Evolutionary conservation across 2,888 invertebrate genomes (phyloP).

Genomic region (Cloeon dipterum): DNA sequence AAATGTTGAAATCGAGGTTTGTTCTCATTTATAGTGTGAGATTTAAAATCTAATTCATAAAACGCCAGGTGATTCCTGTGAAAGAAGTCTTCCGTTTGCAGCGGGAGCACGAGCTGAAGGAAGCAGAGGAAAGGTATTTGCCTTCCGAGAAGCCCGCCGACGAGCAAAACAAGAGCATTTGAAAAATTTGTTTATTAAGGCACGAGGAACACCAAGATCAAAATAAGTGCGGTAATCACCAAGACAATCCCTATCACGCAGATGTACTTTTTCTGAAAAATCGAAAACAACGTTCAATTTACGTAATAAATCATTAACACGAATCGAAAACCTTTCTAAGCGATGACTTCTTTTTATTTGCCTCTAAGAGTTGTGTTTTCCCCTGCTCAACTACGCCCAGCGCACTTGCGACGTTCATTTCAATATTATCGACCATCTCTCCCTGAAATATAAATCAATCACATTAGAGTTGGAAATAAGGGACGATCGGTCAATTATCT

Average conservation of each 20-base stretch:
- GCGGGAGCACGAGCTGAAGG: conserved; percentile 17
- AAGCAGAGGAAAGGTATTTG: conserved; percentile 19
- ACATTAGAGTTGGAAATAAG: no score
- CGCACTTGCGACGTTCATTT: conserved; percentile 30
- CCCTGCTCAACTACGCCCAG: conserved; percentile 30
- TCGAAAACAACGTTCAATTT: not conserved
- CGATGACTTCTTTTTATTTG: conserved; percentile 30
- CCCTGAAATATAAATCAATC: conserved; percentile 23
- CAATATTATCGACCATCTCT: conserved; percentile 33
- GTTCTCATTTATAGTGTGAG: not conserved
- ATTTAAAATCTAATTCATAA: not conserved
- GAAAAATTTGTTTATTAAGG: not conserved
- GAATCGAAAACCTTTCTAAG: conserved; percentile 21
- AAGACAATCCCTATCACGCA: conserved; percentile 9
- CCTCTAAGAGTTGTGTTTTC: conserved; percentile 29
- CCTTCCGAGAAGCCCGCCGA: no score
- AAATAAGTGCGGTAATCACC: conserved; percentile 8
- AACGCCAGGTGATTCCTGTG: conserved; percentile 17
- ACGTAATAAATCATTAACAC: not conserved
- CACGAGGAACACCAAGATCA: not conserved
- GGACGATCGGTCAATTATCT: no score
- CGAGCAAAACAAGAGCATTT: no score
- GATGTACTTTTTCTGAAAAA: conserved; percentile 11
- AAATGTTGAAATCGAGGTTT: conserved; percentile 16
- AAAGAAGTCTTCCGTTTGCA: conserved; percentile 21